phyloP scores from a whole-genome alignment of 2,888 invertebrate species.

The Troides oblongomaculatus region DNA sequence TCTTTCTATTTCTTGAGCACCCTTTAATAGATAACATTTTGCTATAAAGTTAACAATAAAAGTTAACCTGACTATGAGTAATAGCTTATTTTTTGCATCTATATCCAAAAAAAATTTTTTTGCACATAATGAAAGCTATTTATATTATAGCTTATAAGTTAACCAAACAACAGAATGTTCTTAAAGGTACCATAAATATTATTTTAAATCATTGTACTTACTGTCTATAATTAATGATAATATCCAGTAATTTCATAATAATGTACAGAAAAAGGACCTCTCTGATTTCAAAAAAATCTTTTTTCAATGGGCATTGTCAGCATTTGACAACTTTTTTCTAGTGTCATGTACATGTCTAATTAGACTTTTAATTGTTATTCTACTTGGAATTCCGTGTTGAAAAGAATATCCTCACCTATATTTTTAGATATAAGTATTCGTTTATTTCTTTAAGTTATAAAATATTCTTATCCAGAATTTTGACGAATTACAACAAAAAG shows the following conservation, averaged over 20 bases:
- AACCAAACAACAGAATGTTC: not conserved
- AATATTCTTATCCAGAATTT: not conserved
- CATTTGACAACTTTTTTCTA: not conserved
- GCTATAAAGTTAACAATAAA: not conserved
- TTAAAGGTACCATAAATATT: not conserved
- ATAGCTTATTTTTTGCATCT: not conserved
- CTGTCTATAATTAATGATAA: not conserved
- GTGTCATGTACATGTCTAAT: not conserved
- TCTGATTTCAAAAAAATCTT: not conserved
- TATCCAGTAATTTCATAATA: not conserved
- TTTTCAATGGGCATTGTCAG: not conserved
- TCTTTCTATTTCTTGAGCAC: constrained; percentile 38
- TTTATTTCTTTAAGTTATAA: not conserved
- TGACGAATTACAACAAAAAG: too few species aligned
- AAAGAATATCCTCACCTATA: not conserved
- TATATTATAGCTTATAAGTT: not conserved
- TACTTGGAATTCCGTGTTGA: not conserved
- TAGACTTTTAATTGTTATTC: not conserved
- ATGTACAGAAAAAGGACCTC: not conserved
- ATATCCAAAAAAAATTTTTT: too few species aligned
- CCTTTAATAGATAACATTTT: not conserved
- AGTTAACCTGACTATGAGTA: not conserved
- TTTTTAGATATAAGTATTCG: not conserved
- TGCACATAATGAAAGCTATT: not conserved
- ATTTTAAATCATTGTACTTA: not conserved